Evolutionary conservation across 2,888 invertebrate genomes (phyloP).

Genomic region (Lottia scabra): DNA sequence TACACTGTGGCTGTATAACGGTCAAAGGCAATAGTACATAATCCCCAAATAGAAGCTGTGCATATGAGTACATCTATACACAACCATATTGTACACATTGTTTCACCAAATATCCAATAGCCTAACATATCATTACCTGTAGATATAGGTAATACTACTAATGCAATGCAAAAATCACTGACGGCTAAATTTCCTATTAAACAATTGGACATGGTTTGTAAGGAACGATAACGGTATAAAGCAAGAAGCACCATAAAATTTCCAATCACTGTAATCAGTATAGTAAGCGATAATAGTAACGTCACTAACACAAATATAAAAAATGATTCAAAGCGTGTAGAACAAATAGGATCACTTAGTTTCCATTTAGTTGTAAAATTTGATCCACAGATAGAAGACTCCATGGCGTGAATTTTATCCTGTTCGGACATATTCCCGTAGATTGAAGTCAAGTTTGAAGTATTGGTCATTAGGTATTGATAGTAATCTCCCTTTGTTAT

Average conservation of each 20-base stretch:
- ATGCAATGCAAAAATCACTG: slow-evolving; percentile 67
- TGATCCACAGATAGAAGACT: slow-evolving; percentile 37
- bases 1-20: slow-evolving; percentile 69
- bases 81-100: slow-evolving; percentile 64
- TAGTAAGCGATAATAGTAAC: slow-evolving; percentile 58
- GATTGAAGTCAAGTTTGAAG: neutral
- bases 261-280: slow-evolving; percentile 64
- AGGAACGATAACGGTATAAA: slow-evolving; percentile 57
- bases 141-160: slow-evolving; percentile 67
- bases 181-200: slow-evolving; percentile 69
- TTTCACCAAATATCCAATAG: slow-evolving; percentile 67
- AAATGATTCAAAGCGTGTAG: slow-evolving; percentile 49
- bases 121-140: slow-evolving; percentile 64
- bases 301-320: slow-evolving; percentile 51
- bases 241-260: slow-evolving; percentile 66
- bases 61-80: slow-evolving; percentile 68
- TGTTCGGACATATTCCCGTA: neutral
- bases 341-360: slow-evolving; percentile 49
- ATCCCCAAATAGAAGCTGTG: slow-evolving; percentile 69
- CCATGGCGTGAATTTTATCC: neutral
- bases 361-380: slow-evolving; percentile 43
- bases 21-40: slow-evolving; percentile 68
- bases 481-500: slow-evolving; percentile 4
- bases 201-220: slow-evolving; percentile 68
- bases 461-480: neutral